phyloP scores from a whole-genome alignment of 2,888 invertebrate genomes.

The Calliopum simillimum region DNA sequence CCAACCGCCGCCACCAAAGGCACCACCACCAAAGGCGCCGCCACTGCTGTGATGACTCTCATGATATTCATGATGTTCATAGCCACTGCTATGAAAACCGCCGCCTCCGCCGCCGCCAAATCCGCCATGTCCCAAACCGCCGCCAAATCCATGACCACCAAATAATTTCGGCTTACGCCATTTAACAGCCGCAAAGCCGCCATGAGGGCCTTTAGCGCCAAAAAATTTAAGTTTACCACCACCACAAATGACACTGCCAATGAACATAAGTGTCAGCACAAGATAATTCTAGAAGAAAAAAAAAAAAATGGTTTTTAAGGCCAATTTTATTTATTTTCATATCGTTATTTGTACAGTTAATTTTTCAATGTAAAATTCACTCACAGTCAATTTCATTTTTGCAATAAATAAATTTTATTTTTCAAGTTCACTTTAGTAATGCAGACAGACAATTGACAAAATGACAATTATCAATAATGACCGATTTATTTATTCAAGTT shows the following conservation, averaged over 20 bases:
- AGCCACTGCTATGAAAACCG: constrained; percentile 48
- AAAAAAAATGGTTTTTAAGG: constrained; percentile 10
- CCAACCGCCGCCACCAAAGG: constrained; percentile 37
- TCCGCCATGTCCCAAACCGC: constrained; percentile 39
- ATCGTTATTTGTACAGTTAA: not conserved
- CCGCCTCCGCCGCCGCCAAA: constrained; percentile 45
- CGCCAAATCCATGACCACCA: constrained; percentile 39
- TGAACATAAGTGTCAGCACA: constrained; percentile 32
- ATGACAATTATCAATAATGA: too few relatives aligned
- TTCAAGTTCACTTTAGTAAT: constrained; percentile 19
- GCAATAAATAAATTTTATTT: constrained; percentile 15
- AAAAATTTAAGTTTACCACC: constrained; percentile 56
- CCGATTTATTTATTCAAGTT: not conserved
- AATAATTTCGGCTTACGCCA: constrained; percentile 32
- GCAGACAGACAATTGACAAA: too few relatives aligned
- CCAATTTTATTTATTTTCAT: constrained; percentile 5
- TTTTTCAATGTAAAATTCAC: constrained; percentile 25
- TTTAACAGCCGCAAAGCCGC: not conserved
- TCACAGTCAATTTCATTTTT: constrained; percentile 45
- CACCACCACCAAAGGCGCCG: constrained; percentile 32
- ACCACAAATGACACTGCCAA: constrained; percentile 20
- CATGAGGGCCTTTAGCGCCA: constrained; percentile 55
- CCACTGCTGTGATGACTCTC: constrained; percentile 48
- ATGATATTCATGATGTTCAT: constrained; percentile 54
- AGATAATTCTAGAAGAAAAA: constrained; percentile 35